These are phyloP conservation scores for Ctenosaura bakeri DNA, from an alignment of 2,797 vertebrate genomes.

Conservation along the genomic window DNA sequence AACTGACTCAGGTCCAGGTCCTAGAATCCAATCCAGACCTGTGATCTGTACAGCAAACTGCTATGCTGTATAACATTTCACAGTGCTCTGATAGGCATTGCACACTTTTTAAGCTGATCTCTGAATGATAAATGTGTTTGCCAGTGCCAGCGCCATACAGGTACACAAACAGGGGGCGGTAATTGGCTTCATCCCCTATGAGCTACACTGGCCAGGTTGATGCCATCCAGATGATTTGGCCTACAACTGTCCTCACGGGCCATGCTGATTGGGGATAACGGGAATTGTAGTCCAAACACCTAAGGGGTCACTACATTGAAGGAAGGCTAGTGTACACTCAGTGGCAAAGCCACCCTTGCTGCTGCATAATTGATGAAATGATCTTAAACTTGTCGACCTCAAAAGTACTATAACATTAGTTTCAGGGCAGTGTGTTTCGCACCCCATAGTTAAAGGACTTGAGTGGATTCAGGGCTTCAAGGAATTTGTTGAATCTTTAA, in stretches of 20 bases:
- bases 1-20: background rate
- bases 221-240: background rate
- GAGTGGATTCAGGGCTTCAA: background rate
- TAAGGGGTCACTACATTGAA: background rate
- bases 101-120: background rate
- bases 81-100: accelerated
- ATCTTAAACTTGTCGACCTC: background rate
- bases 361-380: background rate
- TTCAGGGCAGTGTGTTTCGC: background rate
- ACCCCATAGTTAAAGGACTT: background rate
- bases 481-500: background rate
- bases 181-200: background rate
- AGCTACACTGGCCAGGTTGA: background rate
- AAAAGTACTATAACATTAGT: background rate
- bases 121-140: background rate
- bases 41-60: background rate
- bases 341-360: background rate
- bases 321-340: background rate
- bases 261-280: background rate
- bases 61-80: background rate
- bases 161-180: background rate
- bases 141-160: background rate
- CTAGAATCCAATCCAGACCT: background rate
- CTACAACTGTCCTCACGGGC: background rate
- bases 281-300: background rate